These are phyloP conservation scores for Ophioninae sp. DNA, from an alignment of 2,888 invertebrate genomes.

Conservation along the genomic window DNA sequence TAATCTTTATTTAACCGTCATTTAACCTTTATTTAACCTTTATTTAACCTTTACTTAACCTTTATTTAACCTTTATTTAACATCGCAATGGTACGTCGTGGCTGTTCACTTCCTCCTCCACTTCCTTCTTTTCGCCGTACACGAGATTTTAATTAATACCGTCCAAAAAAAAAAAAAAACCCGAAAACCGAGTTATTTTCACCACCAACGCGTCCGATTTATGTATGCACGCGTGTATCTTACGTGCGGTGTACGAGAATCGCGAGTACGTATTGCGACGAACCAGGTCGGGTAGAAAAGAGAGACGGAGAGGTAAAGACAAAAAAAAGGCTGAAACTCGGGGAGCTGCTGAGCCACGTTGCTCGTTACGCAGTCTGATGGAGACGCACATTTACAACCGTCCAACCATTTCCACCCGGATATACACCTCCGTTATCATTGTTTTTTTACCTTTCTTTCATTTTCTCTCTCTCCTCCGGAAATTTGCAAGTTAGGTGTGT, in stretches of 20 bases:
- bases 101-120: slow-evolving; percentile 53
- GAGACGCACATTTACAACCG: slow-evolving; percentile 23
- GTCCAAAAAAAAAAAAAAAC: slow-evolving; percentile 56
- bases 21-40: too few relatives aligned
- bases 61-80: slow-evolving; percentile 7
- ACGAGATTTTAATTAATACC: slow-evolving; percentile 62
- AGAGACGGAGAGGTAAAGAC: slow-evolving; percentile 10
- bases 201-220: slow-evolving; percentile 24
- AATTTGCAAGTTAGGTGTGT: not conserved
- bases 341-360: slow-evolving; percentile 46
- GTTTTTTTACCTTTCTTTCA: slow-evolving; percentile 1
- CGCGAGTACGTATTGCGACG: slow-evolving; percentile 47
- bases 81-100: slow-evolving; percentile 15
- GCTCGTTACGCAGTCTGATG: slow-evolving; percentile 55
- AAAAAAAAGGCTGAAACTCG: slow-evolving; percentile 29
- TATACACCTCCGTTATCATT: slow-evolving; percentile 28
- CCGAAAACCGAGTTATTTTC: slow-evolving; percentile 55
- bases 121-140: slow-evolving; percentile 45
- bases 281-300: slow-evolving; percentile 53
- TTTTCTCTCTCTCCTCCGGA: slow-evolving; percentile 10
- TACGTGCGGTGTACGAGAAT: slow-evolving; percentile 32
- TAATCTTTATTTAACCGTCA: too few relatives aligned
- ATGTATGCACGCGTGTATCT: not conserved
- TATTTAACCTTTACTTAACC: too few relatives aligned
- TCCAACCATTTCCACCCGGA: slow-evolving; percentile 23